Percentiles rank a stretch among this genome's conserved stretches.
phyloP scores from a whole-genome alignment of 2,113 vertebrate genomes.

The Cnemophilus loriae region DNA sequence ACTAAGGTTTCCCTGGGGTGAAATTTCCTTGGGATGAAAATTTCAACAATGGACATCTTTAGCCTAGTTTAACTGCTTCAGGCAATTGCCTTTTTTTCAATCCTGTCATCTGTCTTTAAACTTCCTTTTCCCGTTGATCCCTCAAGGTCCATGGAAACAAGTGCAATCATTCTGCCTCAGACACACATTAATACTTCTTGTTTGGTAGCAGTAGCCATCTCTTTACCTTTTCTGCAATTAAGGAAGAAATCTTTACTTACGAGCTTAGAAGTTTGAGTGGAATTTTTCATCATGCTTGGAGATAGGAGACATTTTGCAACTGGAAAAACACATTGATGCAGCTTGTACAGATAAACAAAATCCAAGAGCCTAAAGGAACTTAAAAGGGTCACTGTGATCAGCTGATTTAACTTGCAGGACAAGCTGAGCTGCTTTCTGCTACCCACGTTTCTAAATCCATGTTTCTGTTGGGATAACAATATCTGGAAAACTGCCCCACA shows the following conservation, averaged over 20 bases:
- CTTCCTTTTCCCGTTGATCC: background rate
- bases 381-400: background rate
- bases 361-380: background rate
- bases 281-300: background rate
- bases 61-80: background rate
- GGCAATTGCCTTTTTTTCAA: background rate
- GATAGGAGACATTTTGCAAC: background rate
- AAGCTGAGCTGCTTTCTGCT: background rate
- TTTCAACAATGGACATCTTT: background rate
- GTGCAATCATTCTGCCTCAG: background rate
- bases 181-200: background rate
- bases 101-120: background rate
- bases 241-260: background rate
- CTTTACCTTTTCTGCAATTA: background rate
- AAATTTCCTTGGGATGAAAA: background rate
- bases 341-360: background rate
- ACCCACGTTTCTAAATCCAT: background rate
- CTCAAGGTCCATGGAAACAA: background rate
- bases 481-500: accelerated
- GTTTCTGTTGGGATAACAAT: background rate
- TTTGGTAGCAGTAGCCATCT: background rate
- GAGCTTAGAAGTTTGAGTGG: background rate
- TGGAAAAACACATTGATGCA: background rate
- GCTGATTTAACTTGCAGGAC: background rate
- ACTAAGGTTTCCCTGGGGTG: background rate